Conservation (phyloP, 2,797 vertebrate genomes). For the Pseudomugil gertrudae region DNA sequence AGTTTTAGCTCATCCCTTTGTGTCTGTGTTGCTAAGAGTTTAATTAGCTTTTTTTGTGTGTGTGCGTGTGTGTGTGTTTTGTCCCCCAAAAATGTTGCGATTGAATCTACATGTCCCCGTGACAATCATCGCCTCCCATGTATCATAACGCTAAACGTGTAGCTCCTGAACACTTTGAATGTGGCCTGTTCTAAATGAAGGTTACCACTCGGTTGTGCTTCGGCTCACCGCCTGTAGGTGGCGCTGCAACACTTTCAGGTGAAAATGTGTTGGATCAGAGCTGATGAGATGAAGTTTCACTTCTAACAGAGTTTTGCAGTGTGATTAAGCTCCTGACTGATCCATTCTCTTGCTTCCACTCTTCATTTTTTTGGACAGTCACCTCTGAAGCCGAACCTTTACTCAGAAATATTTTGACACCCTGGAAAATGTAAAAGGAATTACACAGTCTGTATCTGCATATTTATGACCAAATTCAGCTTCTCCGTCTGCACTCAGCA, state of each 20-base stretch:
- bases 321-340: no score
- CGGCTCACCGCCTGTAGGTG: constrained; percentile 50
- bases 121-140: constrained; percentile 64
- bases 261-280: constrained; percentile 17
- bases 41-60: constrained; percentile 6
- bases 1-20: constrained; percentile 7
- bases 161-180: constrained; percentile 8
- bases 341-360: no score
- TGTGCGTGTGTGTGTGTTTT: not conserved
- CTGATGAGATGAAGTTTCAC: constrained; percentile 37
- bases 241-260: constrained; percentile 46
- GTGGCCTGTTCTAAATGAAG: constrained; percentile 6
- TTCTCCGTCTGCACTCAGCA: constrained; percentile 42
- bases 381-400: constrained; percentile 7
- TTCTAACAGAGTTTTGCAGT: no score
- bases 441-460: constrained; percentile 28
- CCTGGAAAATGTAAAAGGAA: constrained; percentile 20
- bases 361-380: constrained; percentile 20
- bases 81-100: constrained; percentile 10
- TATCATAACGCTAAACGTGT: constrained; percentile 18
- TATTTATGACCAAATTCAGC: constrained; percentile 46
- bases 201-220: constrained; percentile 19
- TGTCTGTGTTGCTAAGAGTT: constrained; percentile 23
- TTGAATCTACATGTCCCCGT: constrained; percentile 42
- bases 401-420: constrained; percentile 21